Percentiles rank a stretch among this genome's conserved stretches.
phyloP scores from a whole-genome alignment of 2,113 vertebrate genomes.

The Puntigrus tetrazona region DNA sequence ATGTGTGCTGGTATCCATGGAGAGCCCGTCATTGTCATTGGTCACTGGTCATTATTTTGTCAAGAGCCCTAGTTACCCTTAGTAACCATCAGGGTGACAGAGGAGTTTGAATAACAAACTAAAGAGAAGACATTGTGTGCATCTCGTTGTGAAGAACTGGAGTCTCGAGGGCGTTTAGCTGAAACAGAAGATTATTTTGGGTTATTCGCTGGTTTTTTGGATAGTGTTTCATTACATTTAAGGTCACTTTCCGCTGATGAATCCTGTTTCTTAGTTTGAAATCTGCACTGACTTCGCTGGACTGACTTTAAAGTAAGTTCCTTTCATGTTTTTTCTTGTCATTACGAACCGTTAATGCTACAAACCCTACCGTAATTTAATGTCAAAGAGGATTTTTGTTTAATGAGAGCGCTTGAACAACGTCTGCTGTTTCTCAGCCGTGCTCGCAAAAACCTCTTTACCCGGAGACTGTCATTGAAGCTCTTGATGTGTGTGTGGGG shows the following conservation, averaged over 20 bases:
- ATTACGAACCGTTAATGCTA: background rate
- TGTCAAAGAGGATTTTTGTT: background rate
- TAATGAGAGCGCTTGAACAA: constrained; percentile 1
- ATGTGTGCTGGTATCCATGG: constrained; percentile 54
- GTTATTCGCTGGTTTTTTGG: background rate
- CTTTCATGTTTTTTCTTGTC: background rate
- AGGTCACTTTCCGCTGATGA: background rate
- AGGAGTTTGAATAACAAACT: constrained; percentile 24
- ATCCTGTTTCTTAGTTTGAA: background rate
- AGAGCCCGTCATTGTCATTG: constrained; percentile 42
- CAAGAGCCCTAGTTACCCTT: constrained; percentile 46
- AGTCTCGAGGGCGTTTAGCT: background rate
- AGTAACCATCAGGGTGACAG: constrained; percentile 48
- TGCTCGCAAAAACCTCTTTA: background rate
- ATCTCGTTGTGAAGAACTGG: background rate
- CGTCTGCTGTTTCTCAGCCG: background rate
- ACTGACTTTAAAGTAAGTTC: constrained; percentile 41
- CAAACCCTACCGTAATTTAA: background rate
- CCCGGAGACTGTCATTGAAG: background rate
- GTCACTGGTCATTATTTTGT: constrained; percentile 43
- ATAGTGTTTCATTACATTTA: background rate
- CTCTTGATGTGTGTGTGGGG: constrained; percentile 9
- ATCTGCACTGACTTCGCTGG: constrained; percentile 1
- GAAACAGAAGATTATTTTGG: background rate
- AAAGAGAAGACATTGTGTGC: constrained; percentile 24